Conservation (phyloP, 2,113 vertebrate genomes). For the Sarotherodon lohbergeri region DNA sequence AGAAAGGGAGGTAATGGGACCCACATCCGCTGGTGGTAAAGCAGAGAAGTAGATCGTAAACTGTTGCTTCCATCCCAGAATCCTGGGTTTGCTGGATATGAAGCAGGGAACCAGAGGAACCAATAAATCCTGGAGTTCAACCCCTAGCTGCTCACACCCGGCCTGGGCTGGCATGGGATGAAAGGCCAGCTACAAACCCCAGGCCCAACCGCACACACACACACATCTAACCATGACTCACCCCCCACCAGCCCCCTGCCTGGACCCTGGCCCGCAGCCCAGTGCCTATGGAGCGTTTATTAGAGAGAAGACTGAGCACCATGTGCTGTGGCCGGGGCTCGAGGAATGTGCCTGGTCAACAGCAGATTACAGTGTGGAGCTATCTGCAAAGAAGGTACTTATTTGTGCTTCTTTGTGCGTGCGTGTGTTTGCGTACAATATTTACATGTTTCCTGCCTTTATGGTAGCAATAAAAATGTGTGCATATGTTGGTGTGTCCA, state of each 20-base stretch:
- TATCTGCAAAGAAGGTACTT: slow-evolving; percentile 6
- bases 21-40: slow-evolving; percentile 50
- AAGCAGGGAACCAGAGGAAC: slow-evolving; percentile 66
- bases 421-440: neutral
- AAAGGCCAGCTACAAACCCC: slow-evolving; percentile 62
- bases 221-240: slow-evolving; percentile 52
- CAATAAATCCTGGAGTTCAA: slow-evolving; percentile 77
- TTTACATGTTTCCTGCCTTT: neutral
- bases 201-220: slow-evolving; percentile 72
- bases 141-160: slow-evolving; percentile 75
- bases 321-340: slow-evolving; percentile 41
- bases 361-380: slow-evolving; percentile 61
- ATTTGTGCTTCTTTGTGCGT: neutral
- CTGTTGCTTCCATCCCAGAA: slow-evolving; percentile 77
- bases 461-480: neutral
- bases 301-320: slow-evolving; percentile 57
- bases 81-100: slow-evolving; percentile 26
- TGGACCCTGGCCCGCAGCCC: slow-evolving; percentile 73
- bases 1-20: neutral
- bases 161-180: slow-evolving; percentile 64
- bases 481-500: neutral
- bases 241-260: slow-evolving; percentile 9
- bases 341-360: slow-evolving; percentile 72
- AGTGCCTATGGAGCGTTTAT: slow-evolving; percentile 74
- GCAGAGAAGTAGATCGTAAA: slow-evolving; percentile 73